phyloP scores from a whole-genome alignment of 2,113 vertebrate genomes.

The Climacteris rufus region DNA sequence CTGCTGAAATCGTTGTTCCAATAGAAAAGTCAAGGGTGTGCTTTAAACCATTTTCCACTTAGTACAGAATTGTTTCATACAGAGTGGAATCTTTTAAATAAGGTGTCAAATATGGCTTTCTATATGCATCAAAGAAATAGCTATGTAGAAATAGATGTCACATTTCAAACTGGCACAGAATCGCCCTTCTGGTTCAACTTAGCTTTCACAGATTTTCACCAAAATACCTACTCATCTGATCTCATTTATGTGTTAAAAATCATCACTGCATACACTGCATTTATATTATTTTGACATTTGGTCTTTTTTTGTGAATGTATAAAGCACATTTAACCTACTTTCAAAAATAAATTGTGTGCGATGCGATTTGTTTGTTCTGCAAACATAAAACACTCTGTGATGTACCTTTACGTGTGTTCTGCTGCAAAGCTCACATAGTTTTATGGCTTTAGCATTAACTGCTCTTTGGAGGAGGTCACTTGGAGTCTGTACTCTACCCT shows the following conservation, averaged over 20 bases:
- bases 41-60: conserved; percentile 3
- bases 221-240: neutral
- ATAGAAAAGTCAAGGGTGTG: neutral
- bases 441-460: neutral
- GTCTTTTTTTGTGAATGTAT: neutral
- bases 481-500: neutral
- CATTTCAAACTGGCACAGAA: conserved; percentile 1
- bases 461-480: neutral
- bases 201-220: neutral
- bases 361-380: neutral
- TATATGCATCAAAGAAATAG: neutral
- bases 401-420: neutral
- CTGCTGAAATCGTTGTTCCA: conserved; percentile 17
- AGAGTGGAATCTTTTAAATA: conserved; percentile 20
- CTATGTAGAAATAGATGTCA: neutral
- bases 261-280: neutral
- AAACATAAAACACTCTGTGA: neutral
- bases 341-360: neutral
- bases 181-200: neutral
- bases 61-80: neutral
- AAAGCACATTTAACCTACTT: conserved; percentile 14
- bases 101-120: neutral
- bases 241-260: neutral
- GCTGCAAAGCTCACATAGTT: neutral
- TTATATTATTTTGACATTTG: neutral